Conservation (phyloP, 2,797 vertebrate genomes). For the Leptodon cayanensis region DNA sequence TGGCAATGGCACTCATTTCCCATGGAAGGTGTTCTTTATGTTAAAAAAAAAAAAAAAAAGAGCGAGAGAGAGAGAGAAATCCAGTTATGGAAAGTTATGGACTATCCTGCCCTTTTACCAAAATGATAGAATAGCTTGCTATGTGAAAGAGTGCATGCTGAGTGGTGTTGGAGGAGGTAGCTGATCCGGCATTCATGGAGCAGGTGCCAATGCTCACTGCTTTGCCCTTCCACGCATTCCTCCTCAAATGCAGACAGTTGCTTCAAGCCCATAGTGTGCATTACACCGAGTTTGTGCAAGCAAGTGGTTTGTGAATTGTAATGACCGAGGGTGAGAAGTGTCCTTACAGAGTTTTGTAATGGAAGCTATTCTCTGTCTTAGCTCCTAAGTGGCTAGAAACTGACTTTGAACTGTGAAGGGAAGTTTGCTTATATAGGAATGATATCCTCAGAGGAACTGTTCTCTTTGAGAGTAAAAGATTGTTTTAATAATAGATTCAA, state of each 20-base stretch:
- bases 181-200: rapidly evolving
- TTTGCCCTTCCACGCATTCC: not conserved
- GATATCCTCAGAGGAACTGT: not conserved
- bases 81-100: not conserved
- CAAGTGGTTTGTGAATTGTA: not conserved
- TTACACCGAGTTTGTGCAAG: not conserved
- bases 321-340: not conserved
- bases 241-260: not conserved
- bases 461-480: not conserved
- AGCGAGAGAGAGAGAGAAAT: rapidly evolving
- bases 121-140: not conserved
- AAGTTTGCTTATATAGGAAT: not conserved
- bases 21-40: not conserved
- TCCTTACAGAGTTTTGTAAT: not conserved
- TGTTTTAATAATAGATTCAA: conserved; percentile 26
- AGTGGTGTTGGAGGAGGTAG: not conserved
- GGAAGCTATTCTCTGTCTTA: not conserved
- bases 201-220: not conserved
- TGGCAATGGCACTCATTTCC: not conserved
- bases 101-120: not conserved
- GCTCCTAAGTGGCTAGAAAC: not conserved
- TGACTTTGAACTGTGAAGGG: not conserved
- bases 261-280: not conserved
- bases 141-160: rapidly evolving
- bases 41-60: not conserved